Evolutionary conservation across 2,888 invertebrate genomes (phyloP).

Genomic region (Lutraria lutraria): DNA sequence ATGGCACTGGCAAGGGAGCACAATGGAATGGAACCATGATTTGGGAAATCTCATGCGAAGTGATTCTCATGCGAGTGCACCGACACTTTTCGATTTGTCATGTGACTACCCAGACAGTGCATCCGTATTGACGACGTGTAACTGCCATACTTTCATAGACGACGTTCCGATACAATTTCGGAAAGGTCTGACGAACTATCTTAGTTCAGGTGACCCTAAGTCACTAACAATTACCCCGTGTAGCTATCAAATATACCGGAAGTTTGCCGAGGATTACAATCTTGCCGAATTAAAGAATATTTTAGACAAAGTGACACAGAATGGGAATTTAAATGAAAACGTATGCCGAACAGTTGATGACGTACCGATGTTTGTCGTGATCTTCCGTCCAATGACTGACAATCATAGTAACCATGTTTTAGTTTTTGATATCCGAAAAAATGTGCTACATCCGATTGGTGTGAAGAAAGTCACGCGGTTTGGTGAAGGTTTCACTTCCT

Average conservation of each 20-base stretch:
- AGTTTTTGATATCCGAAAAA: constrained; percentile 39
- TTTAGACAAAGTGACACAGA: background rate
- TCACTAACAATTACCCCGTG: background rate
- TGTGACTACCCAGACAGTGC: background rate
- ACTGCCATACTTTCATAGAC: background rate
- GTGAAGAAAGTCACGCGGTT: constrained; percentile 40
- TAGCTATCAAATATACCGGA: background rate
- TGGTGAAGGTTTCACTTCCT: constrained; percentile 39
- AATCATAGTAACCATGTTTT: constrained; percentile 19
- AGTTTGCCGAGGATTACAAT: background rate
- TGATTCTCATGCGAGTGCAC: constrained; percentile 2
- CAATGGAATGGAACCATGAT: background rate
- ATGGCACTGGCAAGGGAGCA: background rate
- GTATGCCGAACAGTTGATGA: background rate
- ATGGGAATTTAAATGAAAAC: background rate
- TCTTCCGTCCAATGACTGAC: constrained; percentile 25
- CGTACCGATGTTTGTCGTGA: constrained; percentile 28
- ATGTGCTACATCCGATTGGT: constrained; percentile 34
- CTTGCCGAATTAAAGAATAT: background rate
- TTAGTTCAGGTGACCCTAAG: background rate
- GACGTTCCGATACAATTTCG: background rate
- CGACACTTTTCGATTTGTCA: background rate
- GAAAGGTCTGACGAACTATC: background rate
- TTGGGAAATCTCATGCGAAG: background rate
- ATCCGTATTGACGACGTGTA: background rate